Percentiles rank a stretch among this genome's conserved stretches.
Evolutionary conservation across 2,888 invertebrate genomes (phyloP).

Genomic region (Emesis furor): DNA sequence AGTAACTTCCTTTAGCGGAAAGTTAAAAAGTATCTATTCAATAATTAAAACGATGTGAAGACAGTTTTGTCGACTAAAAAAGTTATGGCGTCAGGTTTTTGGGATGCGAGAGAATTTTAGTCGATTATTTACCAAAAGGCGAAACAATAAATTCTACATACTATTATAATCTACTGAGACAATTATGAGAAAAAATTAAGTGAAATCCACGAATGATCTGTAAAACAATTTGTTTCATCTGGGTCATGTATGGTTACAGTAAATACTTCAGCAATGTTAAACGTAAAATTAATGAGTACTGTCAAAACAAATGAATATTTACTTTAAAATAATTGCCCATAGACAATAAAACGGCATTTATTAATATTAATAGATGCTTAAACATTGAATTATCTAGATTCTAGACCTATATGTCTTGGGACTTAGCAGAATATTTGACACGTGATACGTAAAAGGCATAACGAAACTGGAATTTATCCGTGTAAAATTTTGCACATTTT

Average conservation of each 20-base stretch:
- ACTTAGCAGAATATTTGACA: not conserved
- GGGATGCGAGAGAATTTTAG: too few relatives aligned
- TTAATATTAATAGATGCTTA: not conserved
- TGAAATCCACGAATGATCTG: too few relatives aligned
- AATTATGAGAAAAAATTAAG: too few relatives aligned
- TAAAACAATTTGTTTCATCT: conserved; percentile 84
- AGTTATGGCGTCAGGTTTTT: too few relatives aligned
- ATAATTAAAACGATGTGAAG: too few relatives aligned
- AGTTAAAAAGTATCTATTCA: too few relatives aligned
- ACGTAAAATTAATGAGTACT: conserved; percentile 4
- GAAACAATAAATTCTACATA: too few relatives aligned
- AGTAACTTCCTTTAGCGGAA: too few relatives aligned
- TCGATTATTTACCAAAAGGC: too few relatives aligned
- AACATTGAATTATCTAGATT: not conserved
- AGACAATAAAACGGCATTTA: not conserved
- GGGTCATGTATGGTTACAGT: conserved; percentile 84
- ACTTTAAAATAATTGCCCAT: not conserved
- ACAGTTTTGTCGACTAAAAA: too few relatives aligned
- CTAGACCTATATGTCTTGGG: not conserved
- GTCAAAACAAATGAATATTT: not conserved
- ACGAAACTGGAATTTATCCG: conserved; percentile 19
- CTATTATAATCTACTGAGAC: too few relatives aligned
- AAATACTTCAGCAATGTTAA: conserved; percentile 78
- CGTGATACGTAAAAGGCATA: not conserved
- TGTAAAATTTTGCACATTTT: conserved; percentile 82